Base-by-base conservation (phyloP, 2,888 invertebrate species). In the Troides aeacus region DNA sequence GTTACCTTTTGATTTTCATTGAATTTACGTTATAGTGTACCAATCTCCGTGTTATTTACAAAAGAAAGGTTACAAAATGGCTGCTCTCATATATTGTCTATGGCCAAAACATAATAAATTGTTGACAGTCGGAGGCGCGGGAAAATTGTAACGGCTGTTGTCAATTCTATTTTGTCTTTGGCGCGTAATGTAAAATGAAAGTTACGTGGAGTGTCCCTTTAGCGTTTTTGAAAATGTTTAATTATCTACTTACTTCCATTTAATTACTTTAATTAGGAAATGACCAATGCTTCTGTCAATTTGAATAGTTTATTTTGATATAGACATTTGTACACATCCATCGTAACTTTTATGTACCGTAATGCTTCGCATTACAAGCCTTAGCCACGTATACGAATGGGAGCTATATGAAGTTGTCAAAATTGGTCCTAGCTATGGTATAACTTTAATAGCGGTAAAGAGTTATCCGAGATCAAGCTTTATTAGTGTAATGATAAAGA, bases 321-420 rank as follows among this genome's bases (percentile, higher is more conserved):
- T 72, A 73, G 68, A 69, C 68, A 66, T 71, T 69, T 64, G 61
- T 65, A 74, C 74, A 76, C 77, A 76, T 82, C 82, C 86, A 77
- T 79, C 77, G 75, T 77, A 83, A 87, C 82, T 50, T 66, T 65
- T 62, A 82, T 83, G 82, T 83, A 80, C 82, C 79, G 92, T 90
- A 89, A 91, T 92, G 89, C 86, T 69, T 69, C 72, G 86, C 88
- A 90, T 92, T 90, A 86, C 92, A 91, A 93, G 94, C 95, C 95
- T 95, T 95, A 94, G 93, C 93, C 93, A 94, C 94, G 95, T 95
- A 95, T 95, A 95, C 95, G 95, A 94, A 84, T 80, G 87, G 84
- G 80, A 83, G 86, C 91, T 85, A 85, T 81, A 81, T 81, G 80
- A 84, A 39, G 84, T 76, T 81, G 84, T 85, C 84, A 82, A 78